phyloP scores from a whole-genome alignment of 2,113 vertebrate species.

The Corynorhinus townsendii region DNA sequence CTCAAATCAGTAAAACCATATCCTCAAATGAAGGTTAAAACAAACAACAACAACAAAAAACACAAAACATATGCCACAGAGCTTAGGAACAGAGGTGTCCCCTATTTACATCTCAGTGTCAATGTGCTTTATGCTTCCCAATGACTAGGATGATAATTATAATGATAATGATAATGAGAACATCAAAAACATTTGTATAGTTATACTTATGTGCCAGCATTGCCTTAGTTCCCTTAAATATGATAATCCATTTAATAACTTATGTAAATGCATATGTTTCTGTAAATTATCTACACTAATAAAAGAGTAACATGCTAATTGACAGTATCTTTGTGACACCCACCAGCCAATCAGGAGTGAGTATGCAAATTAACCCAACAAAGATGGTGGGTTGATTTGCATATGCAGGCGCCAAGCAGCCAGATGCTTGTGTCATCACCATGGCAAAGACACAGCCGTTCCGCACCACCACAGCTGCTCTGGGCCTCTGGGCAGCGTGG shows the following conservation, averaged over 20 bases:
- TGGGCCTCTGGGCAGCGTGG: too few relatives aligned
- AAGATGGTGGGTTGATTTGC: too few relatives aligned
- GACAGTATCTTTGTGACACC: too few relatives aligned
- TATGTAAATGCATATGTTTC: constrained; percentile 39
- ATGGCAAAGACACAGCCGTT: too few relatives aligned
- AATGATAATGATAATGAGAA: constrained; percentile 51
- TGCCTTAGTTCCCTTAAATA: constrained; percentile 52
- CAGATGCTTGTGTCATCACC: too few relatives aligned
- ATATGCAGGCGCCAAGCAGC: too few relatives aligned
- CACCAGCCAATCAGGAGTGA: too few relatives aligned
- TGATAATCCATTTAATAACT: constrained; percentile 44
- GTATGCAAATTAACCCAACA: too few relatives aligned
- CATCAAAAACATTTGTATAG: constrained; percentile 40
- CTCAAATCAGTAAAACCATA: neutral
- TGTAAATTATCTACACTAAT: neutral
- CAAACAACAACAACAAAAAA: neutral
- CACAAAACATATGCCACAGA: constrained; percentile 34
- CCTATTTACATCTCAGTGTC: constrained; percentile 39
- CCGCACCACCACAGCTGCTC: too few relatives aligned
- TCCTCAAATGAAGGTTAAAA: neutral
- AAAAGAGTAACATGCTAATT: too few relatives aligned
- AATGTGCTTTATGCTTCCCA: neutral
- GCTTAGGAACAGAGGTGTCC: constrained; percentile 42
- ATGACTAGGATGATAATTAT: constrained; percentile 33
- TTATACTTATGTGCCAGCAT: constrained; percentile 15